phyloP scores from a whole-genome alignment of 2,113 vertebrate species.

The Albula goreensis region DNA sequence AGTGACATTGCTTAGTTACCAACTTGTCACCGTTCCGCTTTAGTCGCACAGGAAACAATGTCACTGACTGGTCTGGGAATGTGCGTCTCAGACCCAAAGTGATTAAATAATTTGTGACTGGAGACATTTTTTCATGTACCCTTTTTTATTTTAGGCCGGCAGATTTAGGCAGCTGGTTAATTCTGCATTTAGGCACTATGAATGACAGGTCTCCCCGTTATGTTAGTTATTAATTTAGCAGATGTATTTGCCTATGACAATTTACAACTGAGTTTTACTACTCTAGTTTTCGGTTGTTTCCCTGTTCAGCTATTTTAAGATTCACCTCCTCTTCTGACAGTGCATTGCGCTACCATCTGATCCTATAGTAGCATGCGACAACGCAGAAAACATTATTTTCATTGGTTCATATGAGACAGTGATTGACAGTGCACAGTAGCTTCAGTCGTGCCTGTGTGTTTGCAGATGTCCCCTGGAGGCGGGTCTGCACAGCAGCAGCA shows the following conservation, averaged over 20 bases:
- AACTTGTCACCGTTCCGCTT: background rate
- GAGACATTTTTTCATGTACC: background rate
- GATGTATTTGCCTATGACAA: background rate
- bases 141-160: background rate
- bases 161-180: too few species aligned
- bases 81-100: background rate
- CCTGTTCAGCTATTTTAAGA: background rate
- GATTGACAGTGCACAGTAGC: background rate
- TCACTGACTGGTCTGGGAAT: background rate
- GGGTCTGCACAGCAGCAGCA: slow-evolving; percentile 92
- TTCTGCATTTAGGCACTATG: too few species aligned
- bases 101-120: background rate
- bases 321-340: background rate
- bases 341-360: too few species aligned
- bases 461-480: slow-evolving; percentile 88
- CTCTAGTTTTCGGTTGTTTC: background rate
- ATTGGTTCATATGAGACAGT: background rate
- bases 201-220: background rate
- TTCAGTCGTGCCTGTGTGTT: background rate
- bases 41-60: background rate
- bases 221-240: background rate
- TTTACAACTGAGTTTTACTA: background rate
- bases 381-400: background rate
- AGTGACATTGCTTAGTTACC: background rate
- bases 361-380: too few species aligned